Evolutionary conservation across 1,140 invertebrate species (phyloP), one percentile per base, ranked within the genome.

Genomic region (Muscidifurax raptorellus): DNA sequence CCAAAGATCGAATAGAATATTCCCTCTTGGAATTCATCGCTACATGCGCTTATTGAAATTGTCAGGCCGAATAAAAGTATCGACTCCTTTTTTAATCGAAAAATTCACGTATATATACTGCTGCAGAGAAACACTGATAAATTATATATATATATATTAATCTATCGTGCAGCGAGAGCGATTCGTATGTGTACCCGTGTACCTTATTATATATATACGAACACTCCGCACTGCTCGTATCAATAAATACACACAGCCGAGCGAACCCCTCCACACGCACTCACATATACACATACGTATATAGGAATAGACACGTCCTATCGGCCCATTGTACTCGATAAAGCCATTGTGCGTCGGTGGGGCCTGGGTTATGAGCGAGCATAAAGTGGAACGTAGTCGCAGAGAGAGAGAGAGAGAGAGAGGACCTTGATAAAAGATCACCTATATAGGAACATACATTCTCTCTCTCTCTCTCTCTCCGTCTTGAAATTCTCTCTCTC

Each of bases 301-400:
- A 25, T 18, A 44, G 40, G 25, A 22, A 47, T 75, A 15, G 28
- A 59, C 4, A 52, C 25, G 9, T 36, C 59, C 25, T 83, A 69
- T 78, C 59, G 25, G 74, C 15, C 18, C 66, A 69, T 77, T 83
- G 74, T 83, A 71, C 36, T 40, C 40, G 82, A 78, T 78, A 83
- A 83, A 83, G 40, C 74, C n/a, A 78, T 83, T 83, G 80, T 78
- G 36, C 30, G 18, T 71, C 36, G 2, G 72, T 44, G n/a, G 75
- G 18, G 27, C 74, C 64, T 77, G 22, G 12, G 81, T 82, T 77
- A 78, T 83, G 74, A 78, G 18, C 40, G 25, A 78, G 27, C 64
- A 83, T 69, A 83, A 83, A 83, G 40, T 78, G 40, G 82, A 83
- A 77, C 74, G n/a, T 69, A 25, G 64, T 22, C 27, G 18, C 6